These are phyloP conservation scores for Rhorus exstirpatorius DNA, from an alignment of 2,888 invertebrate genomes.

Conservation along the genomic window DNA sequence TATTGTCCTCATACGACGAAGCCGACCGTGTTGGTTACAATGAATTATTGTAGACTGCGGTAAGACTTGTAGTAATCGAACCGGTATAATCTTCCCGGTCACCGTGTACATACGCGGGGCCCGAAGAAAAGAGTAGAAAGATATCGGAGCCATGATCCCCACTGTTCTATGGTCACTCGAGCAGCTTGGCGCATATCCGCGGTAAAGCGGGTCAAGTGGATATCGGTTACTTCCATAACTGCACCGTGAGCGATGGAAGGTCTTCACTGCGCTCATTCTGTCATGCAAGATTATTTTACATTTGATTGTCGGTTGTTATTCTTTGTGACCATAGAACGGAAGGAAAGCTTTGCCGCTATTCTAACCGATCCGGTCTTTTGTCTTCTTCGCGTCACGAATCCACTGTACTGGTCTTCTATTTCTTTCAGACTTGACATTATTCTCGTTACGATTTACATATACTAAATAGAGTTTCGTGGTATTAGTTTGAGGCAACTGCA, in stretches of 20 bases:
- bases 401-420: constrained; percentile 75
- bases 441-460: not conserved
- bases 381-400: constrained; percentile 35
- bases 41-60: not conserved
- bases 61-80: constrained; percentile 37
- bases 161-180: constrained; percentile 37
- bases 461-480: not conserved
- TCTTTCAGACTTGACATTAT: constrained; percentile 63
- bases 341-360: constrained; percentile 74
- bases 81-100: constrained; percentile 7
- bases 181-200: constrained; percentile 50
- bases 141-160: constrained; percentile 76
- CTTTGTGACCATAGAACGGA: constrained; percentile 71
- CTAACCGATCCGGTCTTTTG: constrained; percentile 75
- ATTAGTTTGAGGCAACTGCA: not conserved
- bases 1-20: not conserved
- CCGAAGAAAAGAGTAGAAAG: constrained; percentile 70
- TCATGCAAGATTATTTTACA: constrained; percentile 84
- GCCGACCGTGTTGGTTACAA: constrained; percentile 5
- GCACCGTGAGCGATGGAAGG: constrained; percentile 20
- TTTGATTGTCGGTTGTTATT: constrained; percentile 77
- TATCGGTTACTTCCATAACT: constrained; percentile 67
- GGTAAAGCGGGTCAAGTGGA: constrained; percentile 57
- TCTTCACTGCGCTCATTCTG: constrained; percentile 70
- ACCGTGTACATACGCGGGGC: not conserved